These are phyloP conservation scores for Pteromalus puparum DNA, from an alignment of 1,140 invertebrate species.

Conservation along the genomic window DNA sequence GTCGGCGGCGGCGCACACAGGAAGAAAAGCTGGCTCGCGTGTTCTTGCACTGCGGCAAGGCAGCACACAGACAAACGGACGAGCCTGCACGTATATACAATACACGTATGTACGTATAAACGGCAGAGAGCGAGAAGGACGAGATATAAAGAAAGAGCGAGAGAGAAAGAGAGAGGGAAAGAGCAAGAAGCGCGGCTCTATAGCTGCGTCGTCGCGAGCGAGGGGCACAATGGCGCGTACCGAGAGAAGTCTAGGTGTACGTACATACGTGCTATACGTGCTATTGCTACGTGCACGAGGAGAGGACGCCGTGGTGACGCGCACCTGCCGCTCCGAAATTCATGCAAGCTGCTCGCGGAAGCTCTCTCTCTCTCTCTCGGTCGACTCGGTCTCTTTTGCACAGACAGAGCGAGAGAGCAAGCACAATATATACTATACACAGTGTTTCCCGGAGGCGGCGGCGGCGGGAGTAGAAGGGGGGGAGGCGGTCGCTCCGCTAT, in stretches of 20 bases:
- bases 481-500: neutral
- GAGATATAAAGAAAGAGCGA: neutral
- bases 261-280: too few relatives aligned
- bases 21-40: neutral
- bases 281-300: neutral
- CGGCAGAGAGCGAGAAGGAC: neutral
- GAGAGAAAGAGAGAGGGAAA: neutral
- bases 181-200: neutral
- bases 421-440: neutral
- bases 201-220: constrained; percentile 16
- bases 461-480: neutral
- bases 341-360: neutral
- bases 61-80: neutral
- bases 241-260: neutral
- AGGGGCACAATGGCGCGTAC: neutral
- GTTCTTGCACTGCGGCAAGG: neutral
- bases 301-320: constrained; percentile 7
- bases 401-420: neutral
- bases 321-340: neutral
- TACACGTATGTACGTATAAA: neutral
- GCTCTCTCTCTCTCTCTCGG: neutral
- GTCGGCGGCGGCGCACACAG: neutral
- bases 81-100: neutral
- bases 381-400: too few relatives aligned
- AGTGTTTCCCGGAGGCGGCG: neutral